These are phyloP conservation scores for Trichonephila clavipes DNA, from an alignment of 1,140 invertebrate genomes.

Conservation along the genomic window DNA sequence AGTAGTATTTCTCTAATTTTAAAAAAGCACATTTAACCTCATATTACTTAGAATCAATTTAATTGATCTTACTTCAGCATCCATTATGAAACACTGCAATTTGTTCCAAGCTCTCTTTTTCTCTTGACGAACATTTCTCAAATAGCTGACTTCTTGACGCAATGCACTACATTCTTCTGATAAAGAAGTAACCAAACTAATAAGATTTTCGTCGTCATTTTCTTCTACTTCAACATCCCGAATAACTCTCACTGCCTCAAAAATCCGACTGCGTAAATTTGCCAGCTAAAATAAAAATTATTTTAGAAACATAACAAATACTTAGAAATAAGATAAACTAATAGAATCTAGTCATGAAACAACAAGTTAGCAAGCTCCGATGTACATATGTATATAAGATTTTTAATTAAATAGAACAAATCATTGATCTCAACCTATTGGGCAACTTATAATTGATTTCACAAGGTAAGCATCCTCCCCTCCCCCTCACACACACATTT, in stretches of 20 bases:
- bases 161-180: slow-evolving; percentile 68
- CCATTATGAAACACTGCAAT: slow-evolving; percentile 71
- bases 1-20: background rate
- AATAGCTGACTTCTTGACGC: slow-evolving; percentile 68
- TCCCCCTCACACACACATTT: no score
- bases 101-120: slow-evolving; percentile 66
- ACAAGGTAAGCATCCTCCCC: no score
- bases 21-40: background rate
- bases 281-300: slow-evolving; percentile 40
- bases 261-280: slow-evolving; percentile 50
- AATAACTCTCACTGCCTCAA: slow-evolving; percentile 49
- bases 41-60: background rate
- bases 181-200: slow-evolving; percentile 61
- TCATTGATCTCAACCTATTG: no score
- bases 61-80: slow-evolving; percentile 57
- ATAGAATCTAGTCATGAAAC: no score
- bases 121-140: slow-evolving; percentile 73
- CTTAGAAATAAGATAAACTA: no score
- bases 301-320: background rate
- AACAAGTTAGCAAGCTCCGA: no score
- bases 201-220: slow-evolving; percentile 69
- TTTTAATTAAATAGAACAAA: no score
- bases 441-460: no score
- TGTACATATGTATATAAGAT: no score
- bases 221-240: slow-evolving; percentile 71